These are phyloP conservation scores for Zaprionus camerounensis DNA, from an alignment of 1,140 invertebrate species.

Conservation along the genomic window DNA sequence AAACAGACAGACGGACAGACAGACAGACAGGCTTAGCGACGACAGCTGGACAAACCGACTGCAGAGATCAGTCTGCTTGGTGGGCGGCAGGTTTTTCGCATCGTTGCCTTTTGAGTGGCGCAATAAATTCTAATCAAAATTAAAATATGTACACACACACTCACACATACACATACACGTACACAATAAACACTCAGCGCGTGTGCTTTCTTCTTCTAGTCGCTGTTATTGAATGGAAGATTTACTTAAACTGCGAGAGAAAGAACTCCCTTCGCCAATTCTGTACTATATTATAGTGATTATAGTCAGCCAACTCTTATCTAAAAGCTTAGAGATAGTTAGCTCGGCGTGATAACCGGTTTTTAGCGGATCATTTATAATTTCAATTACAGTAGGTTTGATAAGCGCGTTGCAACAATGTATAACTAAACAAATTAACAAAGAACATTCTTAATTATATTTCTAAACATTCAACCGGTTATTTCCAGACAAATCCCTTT, in stretches of 20 bases:
- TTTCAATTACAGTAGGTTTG: conserved; percentile 12
- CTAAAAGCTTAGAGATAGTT: conserved; percentile 31
- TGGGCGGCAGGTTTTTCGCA: conserved; percentile 63
- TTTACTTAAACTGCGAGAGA: background rate
- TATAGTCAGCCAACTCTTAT: conserved; percentile 21
- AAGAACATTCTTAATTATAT: background rate
- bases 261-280: background rate
- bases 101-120: conserved; percentile 72
- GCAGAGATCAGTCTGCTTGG: conserved; percentile 45
- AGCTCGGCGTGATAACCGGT: conserved; percentile 36
- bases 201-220: conserved; percentile 48
- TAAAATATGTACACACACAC: conserved; percentile 70
- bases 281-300: background rate
- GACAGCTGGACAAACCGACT: conserved; percentile 36
- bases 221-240: conserved; percentile 45
- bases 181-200: conserved; percentile 35
- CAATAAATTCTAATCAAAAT: conserved; percentile 83
- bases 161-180: conserved; percentile 49
- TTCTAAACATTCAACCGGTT: background rate
- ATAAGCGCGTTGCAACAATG: conserved; percentile 17
- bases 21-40: conserved; percentile 14
- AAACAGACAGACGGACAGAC: conserved; percentile 14
- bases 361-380: conserved; percentile 41
- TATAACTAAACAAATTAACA: background rate
- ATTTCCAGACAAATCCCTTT: background rate